Evolutionary conservation across 2,113 vertebrate genomes (phyloP), one percentile per base, ranked within the genome.

Genomic region (Mola mola): DNA sequence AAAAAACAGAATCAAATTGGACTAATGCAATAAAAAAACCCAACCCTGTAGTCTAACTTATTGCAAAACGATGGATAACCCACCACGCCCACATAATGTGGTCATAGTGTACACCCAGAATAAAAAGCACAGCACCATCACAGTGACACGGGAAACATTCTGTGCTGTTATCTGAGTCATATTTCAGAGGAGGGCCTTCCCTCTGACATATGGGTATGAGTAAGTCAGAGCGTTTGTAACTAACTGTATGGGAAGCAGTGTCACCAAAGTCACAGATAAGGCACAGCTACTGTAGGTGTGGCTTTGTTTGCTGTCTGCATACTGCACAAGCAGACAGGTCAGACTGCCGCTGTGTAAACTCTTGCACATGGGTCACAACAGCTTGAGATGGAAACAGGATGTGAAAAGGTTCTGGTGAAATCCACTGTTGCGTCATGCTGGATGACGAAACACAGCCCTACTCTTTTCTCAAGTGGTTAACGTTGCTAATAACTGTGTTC

Each of bases 331-430:
- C 37, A 40, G 37, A 4, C 33, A 13, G 33, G 11, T 34, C 12
- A 2, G 37, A 17, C 15, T n/a, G 37, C 6, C 8, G 16, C 8
- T 66, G 17, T 69, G 28, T 48, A 42, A 72, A 48, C 15, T 10
- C 28, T 55, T 0, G 3, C 8, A 38, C 15, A 21, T 5, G 17
- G 10, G 11, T 22, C 49, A 66, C 29, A 40, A 6, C 41, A 26
- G 43, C 9, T 34, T 20, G 21, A 61, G 33, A 31, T 36, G 50
- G 20, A 46, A 79, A 84, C 76, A 84, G 74, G 72, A 85, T 51
- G 73, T 79, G 64, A 36, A 70, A 77, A 44, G 78, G 31, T 22
- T 7, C 42, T 53, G 56, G 19, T 64, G 63, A 83, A 81, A 61
- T 13, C 36, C 41, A 9, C 2, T 56, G 21, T 81, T 82, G 60